These are phyloP conservation scores for Anguilla anguilla DNA, from an alignment of 2,797 vertebrate genomes.

Conservation along the genomic window DNA sequence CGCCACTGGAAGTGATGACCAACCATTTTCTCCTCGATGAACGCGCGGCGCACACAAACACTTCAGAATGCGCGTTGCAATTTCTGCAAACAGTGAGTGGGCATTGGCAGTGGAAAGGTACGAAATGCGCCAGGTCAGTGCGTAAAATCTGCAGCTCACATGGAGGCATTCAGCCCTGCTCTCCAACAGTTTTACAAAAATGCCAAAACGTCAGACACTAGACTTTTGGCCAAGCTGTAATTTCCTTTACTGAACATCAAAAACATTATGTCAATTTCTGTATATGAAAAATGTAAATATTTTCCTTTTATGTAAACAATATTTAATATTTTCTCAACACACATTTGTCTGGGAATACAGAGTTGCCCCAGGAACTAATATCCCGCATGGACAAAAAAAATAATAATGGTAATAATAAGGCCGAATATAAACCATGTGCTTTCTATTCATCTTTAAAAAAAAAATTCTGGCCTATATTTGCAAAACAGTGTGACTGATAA, in stretches of 20 bases:
- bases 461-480: not conserved
- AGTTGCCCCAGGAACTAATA: not conserved
- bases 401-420: not conserved
- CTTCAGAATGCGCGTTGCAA: not conserved
- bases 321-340: not conserved
- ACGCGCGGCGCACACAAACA: not conserved
- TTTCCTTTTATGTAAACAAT: not conserved
- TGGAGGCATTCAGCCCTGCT: not conserved
- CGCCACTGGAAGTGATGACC: constrained; percentile 11
- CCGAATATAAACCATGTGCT: too few species aligned
- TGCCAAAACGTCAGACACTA: not conserved
- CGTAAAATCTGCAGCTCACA: not conserved
- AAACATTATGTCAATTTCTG: not conserved
- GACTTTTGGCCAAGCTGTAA: not conserved
- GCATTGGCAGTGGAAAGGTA: not conserved
- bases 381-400: not conserved
- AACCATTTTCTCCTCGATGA: not conserved
- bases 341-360: not conserved
- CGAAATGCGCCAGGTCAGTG: not conserved
- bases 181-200: not conserved
- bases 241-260: not conserved
- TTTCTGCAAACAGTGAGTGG: not conserved
- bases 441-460: not conserved
- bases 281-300: not conserved
- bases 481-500: not conserved